phyloP scores from a whole-genome alignment of 2,888 invertebrate species.

The Nectonema munidae region DNA sequence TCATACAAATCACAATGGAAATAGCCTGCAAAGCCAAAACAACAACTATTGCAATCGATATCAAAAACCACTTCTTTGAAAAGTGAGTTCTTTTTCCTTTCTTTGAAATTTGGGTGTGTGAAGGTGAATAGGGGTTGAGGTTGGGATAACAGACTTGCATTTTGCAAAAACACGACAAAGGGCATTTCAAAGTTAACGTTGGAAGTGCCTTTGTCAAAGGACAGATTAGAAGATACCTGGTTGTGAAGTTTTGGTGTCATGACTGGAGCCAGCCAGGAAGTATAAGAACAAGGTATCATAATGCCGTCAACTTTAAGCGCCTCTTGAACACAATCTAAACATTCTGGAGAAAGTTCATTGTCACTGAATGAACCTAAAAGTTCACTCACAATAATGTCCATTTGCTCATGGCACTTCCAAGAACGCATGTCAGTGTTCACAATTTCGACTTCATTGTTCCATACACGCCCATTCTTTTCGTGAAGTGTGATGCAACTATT shows the following conservation, averaged over 20 bases:
- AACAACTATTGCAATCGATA: too few species aligned
- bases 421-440: constrained; percentile 26
- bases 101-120: constrained; percentile 69
- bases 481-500: constrained; percentile 37
- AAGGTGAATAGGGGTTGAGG: constrained; percentile 50
- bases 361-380: constrained; percentile 85
- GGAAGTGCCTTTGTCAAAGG: constrained; percentile 16
- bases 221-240: constrained; percentile 29
- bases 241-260: constrained; percentile 55
- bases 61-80: too few species aligned
- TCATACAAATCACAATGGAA: too few species aligned
- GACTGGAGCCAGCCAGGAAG: constrained; percentile 62
- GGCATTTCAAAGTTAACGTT: constrained; percentile 34
- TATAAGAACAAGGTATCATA: constrained; percentile 57
- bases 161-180: constrained; percentile 65
- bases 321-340: constrained; percentile 26
- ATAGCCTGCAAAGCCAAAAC: too few species aligned
- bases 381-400: constrained; percentile 60
- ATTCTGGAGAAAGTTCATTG: constrained; percentile 84
- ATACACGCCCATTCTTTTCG: constrained; percentile 18
- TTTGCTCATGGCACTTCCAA: constrained; percentile 20
- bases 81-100: too few species aligned
- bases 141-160: constrained; percentile 41
- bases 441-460: constrained; percentile 21
- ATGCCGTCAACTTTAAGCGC: constrained; percentile 36